Conservation (phyloP, 2,888 invertebrate genomes). For the Microplitis deprimator region DNA sequence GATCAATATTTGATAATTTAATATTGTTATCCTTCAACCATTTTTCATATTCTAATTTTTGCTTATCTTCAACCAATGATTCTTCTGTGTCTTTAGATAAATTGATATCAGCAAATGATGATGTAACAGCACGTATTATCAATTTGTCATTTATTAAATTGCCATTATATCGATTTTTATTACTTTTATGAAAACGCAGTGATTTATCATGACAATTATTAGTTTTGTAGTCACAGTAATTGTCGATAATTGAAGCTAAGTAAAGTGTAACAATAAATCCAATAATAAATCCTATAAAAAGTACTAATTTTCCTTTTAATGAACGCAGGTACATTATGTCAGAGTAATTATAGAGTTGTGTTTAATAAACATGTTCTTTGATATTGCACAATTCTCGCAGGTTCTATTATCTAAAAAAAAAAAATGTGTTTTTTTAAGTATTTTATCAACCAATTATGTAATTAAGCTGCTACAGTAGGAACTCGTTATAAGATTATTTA, state of each 20-base stretch:
- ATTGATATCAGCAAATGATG: conserved; percentile 33
- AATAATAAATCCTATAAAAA: conserved; percentile 58
- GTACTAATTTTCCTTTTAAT: conserved; percentile 50
- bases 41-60: conserved; percentile 52
- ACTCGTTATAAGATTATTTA: too few relatives aligned
- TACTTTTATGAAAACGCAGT: conserved; percentile 20
- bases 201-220: conserved; percentile 39
- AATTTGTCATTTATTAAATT: conserved; percentile 24
- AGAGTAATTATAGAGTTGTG: neutral
- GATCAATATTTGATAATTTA: conserved; percentile 46
- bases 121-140: conserved; percentile 13
- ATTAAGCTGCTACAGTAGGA: too few relatives aligned
- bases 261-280: conserved; percentile 55
- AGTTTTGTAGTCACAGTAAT: conserved; percentile 31
- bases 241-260: conserved; percentile 43
- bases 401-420: neutral
- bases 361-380: neutral
- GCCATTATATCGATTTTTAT: conserved; percentile 23
- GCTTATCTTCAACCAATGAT: conserved; percentile 16
- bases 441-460: neutral
- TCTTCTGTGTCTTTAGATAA: conserved; percentile 27
- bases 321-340: conserved; percentile 50
- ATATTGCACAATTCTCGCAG: neutral
- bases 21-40: conserved; percentile 58
- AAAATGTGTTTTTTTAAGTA: neutral